These are phyloP conservation scores for Chlorodrepanis virens DNA, from an alignment of 2,113 vertebrate genomes.

Conservation along the genomic window DNA sequence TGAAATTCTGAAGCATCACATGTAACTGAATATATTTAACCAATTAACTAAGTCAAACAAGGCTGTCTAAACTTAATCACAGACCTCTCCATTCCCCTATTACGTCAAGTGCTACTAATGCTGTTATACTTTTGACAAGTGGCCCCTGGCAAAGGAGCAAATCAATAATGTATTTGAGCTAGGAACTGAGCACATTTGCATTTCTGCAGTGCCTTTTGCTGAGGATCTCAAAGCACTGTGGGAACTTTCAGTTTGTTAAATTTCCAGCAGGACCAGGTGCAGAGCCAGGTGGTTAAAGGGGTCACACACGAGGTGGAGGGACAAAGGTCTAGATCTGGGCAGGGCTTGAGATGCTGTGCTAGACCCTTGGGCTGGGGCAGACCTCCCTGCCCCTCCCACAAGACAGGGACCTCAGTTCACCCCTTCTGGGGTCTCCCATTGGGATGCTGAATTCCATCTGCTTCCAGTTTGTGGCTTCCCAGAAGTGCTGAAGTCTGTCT, in stretches of 20 bases:
- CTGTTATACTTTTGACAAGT: constrained; percentile 59
- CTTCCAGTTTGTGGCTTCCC: neutral
- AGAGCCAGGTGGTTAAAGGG: neutral
- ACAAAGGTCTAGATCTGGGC: neutral
- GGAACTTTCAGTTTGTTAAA: neutral
- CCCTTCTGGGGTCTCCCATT: neutral
- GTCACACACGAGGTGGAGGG: neutral
- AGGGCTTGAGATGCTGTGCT: neutral
- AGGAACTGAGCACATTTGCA: neutral
- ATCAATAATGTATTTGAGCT: constrained; percentile 40
- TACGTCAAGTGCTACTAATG: constrained; percentile 50
- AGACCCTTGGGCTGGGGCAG: neutral
- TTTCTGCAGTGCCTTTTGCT: neutral
- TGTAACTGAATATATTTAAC: constrained; percentile 76
- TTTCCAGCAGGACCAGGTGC: neutral
- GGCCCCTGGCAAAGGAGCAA: constrained; percentile 44
- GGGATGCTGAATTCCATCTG: neutral
- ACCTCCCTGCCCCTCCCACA: neutral
- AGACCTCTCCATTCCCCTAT: constrained; percentile 55
- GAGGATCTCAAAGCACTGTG: neutral
- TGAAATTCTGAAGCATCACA: constrained; percentile 62
- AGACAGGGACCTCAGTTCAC: neutral
- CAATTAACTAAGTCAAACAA: constrained; percentile 76
- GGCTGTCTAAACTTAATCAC: constrained; percentile 62
- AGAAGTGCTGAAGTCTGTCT: neutral